Conservation (phyloP, 1,140 invertebrate species). For the Zaprionus taronus region DNA sequence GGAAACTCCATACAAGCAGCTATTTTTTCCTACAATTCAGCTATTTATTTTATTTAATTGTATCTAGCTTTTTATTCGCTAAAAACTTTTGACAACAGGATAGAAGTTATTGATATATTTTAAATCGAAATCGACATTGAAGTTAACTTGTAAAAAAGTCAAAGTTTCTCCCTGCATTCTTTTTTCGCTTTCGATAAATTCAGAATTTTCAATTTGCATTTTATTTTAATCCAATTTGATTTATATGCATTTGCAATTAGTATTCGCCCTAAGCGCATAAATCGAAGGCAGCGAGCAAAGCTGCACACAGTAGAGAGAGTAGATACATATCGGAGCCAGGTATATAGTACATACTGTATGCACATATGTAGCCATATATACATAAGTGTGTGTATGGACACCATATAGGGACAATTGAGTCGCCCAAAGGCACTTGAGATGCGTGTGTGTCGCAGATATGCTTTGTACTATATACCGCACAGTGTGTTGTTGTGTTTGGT, state of each 20-base stretch:
- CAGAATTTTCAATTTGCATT: slow-evolving; percentile 52
- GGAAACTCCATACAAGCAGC: too few relatives aligned
- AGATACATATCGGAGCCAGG: neutral
- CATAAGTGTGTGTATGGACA: neutral
- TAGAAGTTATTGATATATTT: too few relatives aligned
- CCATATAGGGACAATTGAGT: neutral
- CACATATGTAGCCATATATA: neutral
- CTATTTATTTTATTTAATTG: too few relatives aligned
- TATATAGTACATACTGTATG: neutral
- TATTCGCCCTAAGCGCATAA: slow-evolving; percentile 57
- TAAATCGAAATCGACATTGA: neutral
- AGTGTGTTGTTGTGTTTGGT: neutral
- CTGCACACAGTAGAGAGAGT: neutral
- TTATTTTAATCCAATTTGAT: slow-evolving; percentile 45
- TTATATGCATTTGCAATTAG: slow-evolving; percentile 71
- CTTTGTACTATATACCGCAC: neutral
- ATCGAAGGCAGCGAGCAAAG: slow-evolving; percentile 24
- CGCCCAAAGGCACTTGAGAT: slow-evolving; percentile 11
- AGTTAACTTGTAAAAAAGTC: neutral
- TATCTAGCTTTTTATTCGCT: too few relatives aligned
- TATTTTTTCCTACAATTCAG: too few relatives aligned
- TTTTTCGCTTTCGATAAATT: slow-evolving; percentile 21
- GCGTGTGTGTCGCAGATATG: neutral
- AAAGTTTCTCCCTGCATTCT: neutral
- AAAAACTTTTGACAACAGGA: too few relatives aligned